Conservation (phyloP, 2,113 vertebrate genomes). For the Rattus norvegicus region GRCr8 NC_086024.1:7766501-7767000, state of each 20-base stretch:
- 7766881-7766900: conserved; percentile 62
- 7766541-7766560: neutral
- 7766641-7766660: neutral
- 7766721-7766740: neutral
- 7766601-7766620: neutral
- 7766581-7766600: neutral
- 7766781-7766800: conserved; percentile 12
- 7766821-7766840: conserved; percentile 14
- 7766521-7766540: neutral
- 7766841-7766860: conserved; percentile 62
- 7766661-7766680: neutral
- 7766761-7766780: neutral
- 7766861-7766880: conserved; percentile 75
- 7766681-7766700: neutral
- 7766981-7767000: conserved; percentile 76
- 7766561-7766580: neutral
- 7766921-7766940: conserved; percentile 72
- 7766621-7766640: neutral
- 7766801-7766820: neutral
- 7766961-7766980: conserved; percentile 66
- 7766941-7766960: conserved; percentile 67
- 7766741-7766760: conserved; percentile 14
- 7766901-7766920: conserved; percentile 65
- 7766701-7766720: neutral
- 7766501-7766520: neutral